phyloP scores from a whole-genome alignment of 2,113 vertebrate genomes.

The Halichoeres trimaculatus region DNA sequence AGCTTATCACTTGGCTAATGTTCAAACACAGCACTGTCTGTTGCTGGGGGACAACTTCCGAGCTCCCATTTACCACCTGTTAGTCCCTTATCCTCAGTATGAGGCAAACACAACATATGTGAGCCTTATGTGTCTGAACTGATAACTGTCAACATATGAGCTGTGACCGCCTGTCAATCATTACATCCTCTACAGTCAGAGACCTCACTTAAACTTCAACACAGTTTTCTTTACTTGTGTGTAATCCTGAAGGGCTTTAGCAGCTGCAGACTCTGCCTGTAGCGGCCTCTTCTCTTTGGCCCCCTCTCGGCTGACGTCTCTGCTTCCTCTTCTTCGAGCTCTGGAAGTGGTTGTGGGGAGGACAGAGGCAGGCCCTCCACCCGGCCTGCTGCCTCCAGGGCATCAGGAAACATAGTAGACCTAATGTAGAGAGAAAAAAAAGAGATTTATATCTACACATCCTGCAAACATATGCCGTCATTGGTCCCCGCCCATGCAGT shows the following conservation, averaged over 20 bases:
- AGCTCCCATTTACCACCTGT: conserved; percentile 70
- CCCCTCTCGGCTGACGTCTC: conserved; percentile 46
- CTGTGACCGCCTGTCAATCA: background rate
- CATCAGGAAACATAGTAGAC: conserved; percentile 78
- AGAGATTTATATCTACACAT: background rate
- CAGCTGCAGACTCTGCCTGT: conserved; percentile 83
- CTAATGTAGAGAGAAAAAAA: conserved; percentile 38
- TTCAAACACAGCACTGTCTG: conserved; percentile 62
- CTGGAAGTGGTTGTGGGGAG: conserved; percentile 58
- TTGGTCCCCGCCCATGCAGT: too few relatives aligned
- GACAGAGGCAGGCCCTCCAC: conserved; percentile 80
- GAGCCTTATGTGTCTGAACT: conserved; percentile 17
- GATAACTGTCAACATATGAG: background rate
- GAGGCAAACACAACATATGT: conserved; percentile 24
- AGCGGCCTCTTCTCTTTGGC: conserved; percentile 76
- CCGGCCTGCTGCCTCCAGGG: conserved; percentile 75
- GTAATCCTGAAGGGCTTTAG: conserved; percentile 87
- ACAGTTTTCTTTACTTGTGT: conserved; percentile 80
- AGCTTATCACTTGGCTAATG: conserved; percentile 70
- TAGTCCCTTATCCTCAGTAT: conserved; percentile 25
- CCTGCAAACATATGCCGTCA: background rate
- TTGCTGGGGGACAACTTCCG: conserved; percentile 60
- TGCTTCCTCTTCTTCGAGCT: conserved; percentile 76
- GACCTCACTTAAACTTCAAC: background rate
- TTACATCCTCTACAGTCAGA: conserved; percentile 7